These are phyloP conservation scores for Limnephilus rhombicus DNA, from an alignment of 2,888 invertebrate species.

Conservation along the genomic window DNA sequence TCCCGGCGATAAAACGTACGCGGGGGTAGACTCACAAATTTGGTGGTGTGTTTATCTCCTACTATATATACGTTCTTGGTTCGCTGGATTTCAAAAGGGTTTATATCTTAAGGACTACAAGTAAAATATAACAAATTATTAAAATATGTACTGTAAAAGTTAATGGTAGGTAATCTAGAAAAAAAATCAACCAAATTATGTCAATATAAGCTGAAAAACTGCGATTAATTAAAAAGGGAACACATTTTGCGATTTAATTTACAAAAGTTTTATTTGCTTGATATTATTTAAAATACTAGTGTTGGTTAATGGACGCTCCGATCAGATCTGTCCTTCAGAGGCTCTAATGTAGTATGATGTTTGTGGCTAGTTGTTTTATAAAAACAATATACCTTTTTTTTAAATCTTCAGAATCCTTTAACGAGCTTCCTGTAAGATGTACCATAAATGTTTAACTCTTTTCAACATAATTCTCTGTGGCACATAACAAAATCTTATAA, in stretches of 20 bases:
- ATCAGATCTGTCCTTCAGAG: no score
- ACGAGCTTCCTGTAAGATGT: neutral
- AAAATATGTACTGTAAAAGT: neutral
- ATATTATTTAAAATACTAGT: no score
- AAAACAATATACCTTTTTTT: neutral
- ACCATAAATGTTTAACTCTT: neutral
- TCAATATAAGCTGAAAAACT: no score
- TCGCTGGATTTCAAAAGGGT: conserved; percentile 7
- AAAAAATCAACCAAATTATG: neutral
- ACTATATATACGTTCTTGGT: conserved; percentile 12
- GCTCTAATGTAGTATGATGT: no score
- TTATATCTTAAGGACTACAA: neutral
- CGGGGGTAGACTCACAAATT: conserved; percentile 51
- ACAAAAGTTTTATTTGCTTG: no score
- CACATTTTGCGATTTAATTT: no score
- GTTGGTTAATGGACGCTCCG: no score
- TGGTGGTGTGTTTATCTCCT: conserved; percentile 60
- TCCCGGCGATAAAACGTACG: conserved; percentile 56
- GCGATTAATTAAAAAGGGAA: no score
- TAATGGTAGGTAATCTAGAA: neutral
- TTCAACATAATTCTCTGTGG: neutral
- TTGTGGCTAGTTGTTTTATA: neutral
- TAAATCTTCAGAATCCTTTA: neutral
- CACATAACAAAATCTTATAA: neutral
- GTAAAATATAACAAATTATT: neutral